Base-by-base conservation (phyloP, 2,113 vertebrate species). In the Phycodurus eques region DNA sequence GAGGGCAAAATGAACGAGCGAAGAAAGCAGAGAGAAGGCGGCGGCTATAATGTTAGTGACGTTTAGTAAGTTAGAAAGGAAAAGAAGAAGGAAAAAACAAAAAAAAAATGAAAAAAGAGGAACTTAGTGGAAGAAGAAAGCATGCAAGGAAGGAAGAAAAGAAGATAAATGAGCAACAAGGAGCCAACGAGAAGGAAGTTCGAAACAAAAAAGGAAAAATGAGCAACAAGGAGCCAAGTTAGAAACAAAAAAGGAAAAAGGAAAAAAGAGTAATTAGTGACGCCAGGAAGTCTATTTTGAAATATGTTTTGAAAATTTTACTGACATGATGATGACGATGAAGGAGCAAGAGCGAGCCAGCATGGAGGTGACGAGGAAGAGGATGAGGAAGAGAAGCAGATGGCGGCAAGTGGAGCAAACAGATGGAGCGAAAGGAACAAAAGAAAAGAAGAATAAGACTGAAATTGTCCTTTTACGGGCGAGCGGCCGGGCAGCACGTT, bases 301-400 rank as follows among this genome's bases (percentile, higher is more conserved):
- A 39, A 39, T 27, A 39, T 39, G 35, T 39, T 39, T 39, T 3
- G 35, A 6, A 27, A 27, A 27, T 27, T 27, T 39, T 39, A 39
- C 27, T 27, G 35, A 6, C 35, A 6, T 39, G 35, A 39, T 6
- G 35, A 39, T 39, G 35, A 27, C 27, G 33, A 43, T 20, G 54
- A 63, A 33, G 7, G 10, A 69, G 49, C 22, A 68, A 66, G 47
- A 51, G 14, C 7, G 22, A 54, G 31, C 27, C 44, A 47, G 46
- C 19, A 33, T 63, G 61, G 35, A 63, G 61, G 61, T 63, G 61
- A 62, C 35, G 61, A 35, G 35, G 59, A 51, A 61, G 59, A 12
- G 35, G 61, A 62, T 19, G 61, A 35, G 35, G 59, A 51, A 61
- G 59, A 12, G 35, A 33, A n/a, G 64, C 64, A 66, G 64, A 66